Base-by-base conservation (phyloP, 64 coral and sea anemone species). In the Catalaphyllia jardinei region DNA sequence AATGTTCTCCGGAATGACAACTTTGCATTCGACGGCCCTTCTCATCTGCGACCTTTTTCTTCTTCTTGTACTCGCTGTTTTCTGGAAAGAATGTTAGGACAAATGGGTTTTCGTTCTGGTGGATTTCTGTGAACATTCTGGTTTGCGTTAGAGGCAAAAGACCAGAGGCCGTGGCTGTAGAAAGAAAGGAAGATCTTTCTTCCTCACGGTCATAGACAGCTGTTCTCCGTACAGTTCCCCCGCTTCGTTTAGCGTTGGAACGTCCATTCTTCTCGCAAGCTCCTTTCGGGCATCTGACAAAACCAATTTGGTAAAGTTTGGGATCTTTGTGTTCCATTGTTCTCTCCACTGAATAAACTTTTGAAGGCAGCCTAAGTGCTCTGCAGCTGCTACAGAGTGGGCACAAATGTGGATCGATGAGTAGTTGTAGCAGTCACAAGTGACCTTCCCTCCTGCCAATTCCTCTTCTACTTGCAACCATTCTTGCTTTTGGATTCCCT, bases 121-220 rank as follows among this genome's bases (percentile, higher is more conserved):
- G 78, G 9, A 80, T 80, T 55, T 80, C 78, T 80, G 35, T 80
- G n/a, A 80, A 80, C 78, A 80, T 27, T 61, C 78, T 80, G 46
- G 1, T 61, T 80, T 80, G 78, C n/a, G 42, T 18, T 30, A 61
- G 49, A 80, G 78, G 78, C 27, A 35, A 4, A 16, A 27, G 57
- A 27, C 49, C n/a, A 80, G 78, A 80, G 46, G 6, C 49, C 4
- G 78, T 80, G 78, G 15, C 78, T 52, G 55, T 52, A 61, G 78
- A 80, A 52, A 80, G 78, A 80, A 29, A 29, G 72, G 78, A 19
- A 80, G 78, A 61, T 49, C 78, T 80, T 80, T 80, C 78, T 80
- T 80, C 78, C 78, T 61, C 78, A 2, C 42, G 46, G 55, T 80
- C 25, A 50, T 76, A 76, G 30, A 38, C 74, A 33, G 42, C 74